phyloP scores from a whole-genome alignment of 2,888 invertebrate genomes.

The Drosophila kanekoi region DNA sequence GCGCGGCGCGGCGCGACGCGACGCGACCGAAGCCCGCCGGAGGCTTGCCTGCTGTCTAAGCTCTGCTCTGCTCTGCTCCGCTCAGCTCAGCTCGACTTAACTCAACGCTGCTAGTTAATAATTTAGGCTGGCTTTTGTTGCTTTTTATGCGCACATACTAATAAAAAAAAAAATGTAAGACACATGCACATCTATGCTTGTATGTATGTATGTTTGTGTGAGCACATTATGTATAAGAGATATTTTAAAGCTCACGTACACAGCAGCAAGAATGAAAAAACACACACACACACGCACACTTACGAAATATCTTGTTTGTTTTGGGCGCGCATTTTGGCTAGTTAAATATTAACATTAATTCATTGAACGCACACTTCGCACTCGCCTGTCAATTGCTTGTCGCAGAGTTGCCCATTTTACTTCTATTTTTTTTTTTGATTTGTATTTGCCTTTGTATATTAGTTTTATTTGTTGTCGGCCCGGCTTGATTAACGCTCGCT shows the following conservation, averaged over 20 bases:
- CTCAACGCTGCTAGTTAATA: constrained; percentile 39
- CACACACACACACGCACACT: background rate
- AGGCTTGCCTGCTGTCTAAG: constrained; percentile 52
- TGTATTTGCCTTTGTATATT: background rate
- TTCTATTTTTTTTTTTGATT: too few species aligned
- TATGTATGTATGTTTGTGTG: background rate
- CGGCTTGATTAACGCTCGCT: background rate
- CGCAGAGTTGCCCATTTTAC: constrained; percentile 13
- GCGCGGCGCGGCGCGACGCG: constrained; percentile 9
- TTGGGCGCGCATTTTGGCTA: constrained; percentile 47
- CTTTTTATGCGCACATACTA: constrained; percentile 10
- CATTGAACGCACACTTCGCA: constrained; percentile 39
- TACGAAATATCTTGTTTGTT: constrained; percentile 50
- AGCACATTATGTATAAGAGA: background rate
- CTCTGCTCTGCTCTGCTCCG: constrained; percentile 28
- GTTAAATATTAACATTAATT: constrained; percentile 53
- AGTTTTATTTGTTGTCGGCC: constrained; percentile 2
- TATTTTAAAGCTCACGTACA: background rate
- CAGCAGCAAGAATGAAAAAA: background rate
- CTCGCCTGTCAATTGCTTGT: constrained; percentile 14
- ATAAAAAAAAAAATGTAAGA: background rate
- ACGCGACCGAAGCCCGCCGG: constrained; percentile 6
- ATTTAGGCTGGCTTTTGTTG: constrained; percentile 50
- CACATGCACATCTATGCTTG: constrained; percentile 2
- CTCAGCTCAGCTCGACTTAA: constrained; percentile 13